Base-by-base conservation (phyloP, 2,113 vertebrate genomes). In the Falcunculus frontatus region DNA sequence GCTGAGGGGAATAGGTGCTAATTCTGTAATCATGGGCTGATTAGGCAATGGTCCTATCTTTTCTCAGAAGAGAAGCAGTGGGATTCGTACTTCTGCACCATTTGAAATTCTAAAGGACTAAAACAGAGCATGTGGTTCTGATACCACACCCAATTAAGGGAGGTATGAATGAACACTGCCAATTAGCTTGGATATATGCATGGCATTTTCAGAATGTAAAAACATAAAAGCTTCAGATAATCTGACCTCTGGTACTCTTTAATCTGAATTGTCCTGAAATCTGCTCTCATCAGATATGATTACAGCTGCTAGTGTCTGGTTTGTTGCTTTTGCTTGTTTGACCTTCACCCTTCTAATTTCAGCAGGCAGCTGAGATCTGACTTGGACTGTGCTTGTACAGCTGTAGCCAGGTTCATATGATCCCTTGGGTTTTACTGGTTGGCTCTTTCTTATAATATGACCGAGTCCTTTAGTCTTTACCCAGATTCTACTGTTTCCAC, bases 261-360 rank as follows among this genome's bases (percentile, higher is more conserved):
- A 89, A 95, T 92, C 75, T 90, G 64, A 90, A 75, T 75, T 84
- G 64, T 90, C 52, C 68, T 75, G 37, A 95, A 94, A 80, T 70
- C 88, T 92, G 76, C 56, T 96, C 1, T 3, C 49, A 94, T 5
- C 72, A 93, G 75, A 67, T 93, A 78, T 14, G n/a, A 56, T 90
- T 92, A 93, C 79, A 88, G 76, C 78, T 87, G 33, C 84, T 84
- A 69, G 62, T 88, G 63, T 86, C 92, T 93, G 76, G 79, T 95
- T 93, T 93, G 88, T 90, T 94, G 85, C 68, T 84, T 93, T 94
- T 85, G 75, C 92, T 92, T 94, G 59, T 92, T 89, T 97, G 96
- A 96, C 95, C 88, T 95, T 94, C 88, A 94, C 85, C 76, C 83
- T 90, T 95, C 90, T 96, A 95, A 97, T 93, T 96, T 97, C 85